Evolutionary conservation across 1,140 invertebrate species (phyloP).

Genomic region (Stegodyphus mimosarum): DNA sequence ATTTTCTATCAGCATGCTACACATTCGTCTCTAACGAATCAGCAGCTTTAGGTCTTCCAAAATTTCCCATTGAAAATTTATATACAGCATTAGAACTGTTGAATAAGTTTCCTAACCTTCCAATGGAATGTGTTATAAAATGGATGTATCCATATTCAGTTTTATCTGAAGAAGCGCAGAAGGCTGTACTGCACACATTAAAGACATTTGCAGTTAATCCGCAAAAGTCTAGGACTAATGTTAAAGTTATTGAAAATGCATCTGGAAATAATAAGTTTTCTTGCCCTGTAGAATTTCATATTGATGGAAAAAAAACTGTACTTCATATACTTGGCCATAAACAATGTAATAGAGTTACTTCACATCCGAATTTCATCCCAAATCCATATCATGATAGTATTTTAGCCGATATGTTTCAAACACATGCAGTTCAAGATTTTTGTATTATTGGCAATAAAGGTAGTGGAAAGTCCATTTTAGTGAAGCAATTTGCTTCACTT

Average conservation of each 20-base stretch:
- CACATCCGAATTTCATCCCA: constrained; percentile 71
- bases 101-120: constrained; percentile 62
- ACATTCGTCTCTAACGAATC: constrained; percentile 80
- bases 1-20: constrained; percentile 80
- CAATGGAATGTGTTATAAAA: constrained; percentile 10
- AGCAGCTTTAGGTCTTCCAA: constrained; percentile 79
- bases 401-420: constrained; percentile 81
- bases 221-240: background rate
- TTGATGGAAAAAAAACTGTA: constrained; percentile 8
- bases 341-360: background rate
- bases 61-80: constrained; percentile 91
- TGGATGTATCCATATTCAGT: constrained; percentile 47
- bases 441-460: constrained; percentile 88
- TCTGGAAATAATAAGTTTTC: background rate
- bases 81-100: constrained; percentile 77
- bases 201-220: constrained; percentile 26
- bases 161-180: constrained; percentile 24
- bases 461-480: constrained; percentile 88
- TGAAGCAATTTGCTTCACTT: constrained; percentile 80
- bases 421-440: constrained; percentile 81
- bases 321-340: background rate
- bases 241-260: constrained; percentile 1
- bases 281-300: constrained; percentile 19
- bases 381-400: constrained; percentile 84
- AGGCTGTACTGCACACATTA: constrained; percentile 15